These are phyloP conservation scores for Meloidogyne exigua DNA, from an alignment of 1,140 invertebrate genomes.

Conservation along the genomic window DNA sequence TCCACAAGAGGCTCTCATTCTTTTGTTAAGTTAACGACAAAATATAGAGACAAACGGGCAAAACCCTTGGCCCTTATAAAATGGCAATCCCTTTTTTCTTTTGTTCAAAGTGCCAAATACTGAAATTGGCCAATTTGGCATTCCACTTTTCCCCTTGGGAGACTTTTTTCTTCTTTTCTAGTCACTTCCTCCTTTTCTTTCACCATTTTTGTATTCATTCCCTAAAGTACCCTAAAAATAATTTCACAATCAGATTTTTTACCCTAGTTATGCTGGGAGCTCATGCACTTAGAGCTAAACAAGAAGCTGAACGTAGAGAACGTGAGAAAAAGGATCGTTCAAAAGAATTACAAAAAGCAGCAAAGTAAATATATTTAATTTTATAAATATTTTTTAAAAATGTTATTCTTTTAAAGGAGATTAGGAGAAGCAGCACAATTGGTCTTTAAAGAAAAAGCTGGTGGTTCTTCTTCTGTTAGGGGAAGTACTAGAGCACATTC, in stretches of 20 bases:
- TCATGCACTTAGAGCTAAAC: not conserved
- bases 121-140: slow-evolving; percentile 1
- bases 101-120: slow-evolving; percentile 4
- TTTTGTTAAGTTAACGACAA: slow-evolving; percentile 3
- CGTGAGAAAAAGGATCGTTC: not conserved
- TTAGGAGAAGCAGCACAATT: not conserved
- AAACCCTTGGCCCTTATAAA: not conserved
- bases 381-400: not conserved
- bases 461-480: not conserved
- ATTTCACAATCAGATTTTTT: not conserved
- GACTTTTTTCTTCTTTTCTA: not conserved
- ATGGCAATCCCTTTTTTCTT: not conserved
- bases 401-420: too few species aligned
- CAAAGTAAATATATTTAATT: not conserved
- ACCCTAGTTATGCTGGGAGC: not conserved
- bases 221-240: not conserved
- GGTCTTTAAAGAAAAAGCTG: not conserved
- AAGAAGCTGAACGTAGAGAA: not conserved
- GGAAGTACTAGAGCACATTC: not conserved
- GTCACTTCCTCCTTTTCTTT: not conserved
- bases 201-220: not conserved
- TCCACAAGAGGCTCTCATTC: not conserved
- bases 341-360: slow-evolving; percentile 5
- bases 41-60: not conserved
- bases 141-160: not conserved